A percentile compares a stretch with the other conserved stretches of the same genome.
Evolutionary conservation across 35 echinoderm and acorn worm genomes (phyloP).

Genomic region (Antedon bifida): DNA sequence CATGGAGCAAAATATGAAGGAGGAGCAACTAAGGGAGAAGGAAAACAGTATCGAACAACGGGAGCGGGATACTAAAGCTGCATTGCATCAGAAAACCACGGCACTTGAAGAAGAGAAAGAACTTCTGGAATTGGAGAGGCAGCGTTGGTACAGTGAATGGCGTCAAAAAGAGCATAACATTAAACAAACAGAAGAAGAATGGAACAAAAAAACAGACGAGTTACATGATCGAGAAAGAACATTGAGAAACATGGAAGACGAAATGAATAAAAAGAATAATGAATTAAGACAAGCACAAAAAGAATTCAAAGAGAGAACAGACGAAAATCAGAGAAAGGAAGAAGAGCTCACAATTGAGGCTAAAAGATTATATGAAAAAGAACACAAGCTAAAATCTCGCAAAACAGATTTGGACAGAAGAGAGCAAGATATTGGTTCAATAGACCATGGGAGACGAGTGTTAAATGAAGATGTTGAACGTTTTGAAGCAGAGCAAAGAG

Average conservation of each 20-base stretch:
- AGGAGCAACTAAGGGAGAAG: slow-evolving; percentile 15
- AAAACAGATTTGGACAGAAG: background rate
- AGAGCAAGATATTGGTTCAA: background rate
- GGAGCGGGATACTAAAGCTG: slow-evolving; percentile 1
- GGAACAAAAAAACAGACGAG: background rate
- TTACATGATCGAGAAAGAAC: background rate
- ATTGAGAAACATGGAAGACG: slow-evolving; percentile 1
- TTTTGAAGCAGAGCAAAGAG: background rate
- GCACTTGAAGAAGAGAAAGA: background rate
- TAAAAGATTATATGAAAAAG: background rate
- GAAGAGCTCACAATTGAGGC: background rate
- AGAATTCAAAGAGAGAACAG: background rate
- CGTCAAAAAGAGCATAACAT: background rate
- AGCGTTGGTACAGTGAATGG: background rate
- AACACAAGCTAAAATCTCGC: background rate
- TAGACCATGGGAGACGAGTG: background rate
- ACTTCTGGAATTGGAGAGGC: background rate
- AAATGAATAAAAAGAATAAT: background rate
- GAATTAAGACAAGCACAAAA: background rate
- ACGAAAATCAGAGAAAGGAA: slow-evolving; percentile 3
- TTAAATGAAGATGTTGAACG: background rate
- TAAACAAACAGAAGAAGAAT: background rate
- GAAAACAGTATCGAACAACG: background rate
- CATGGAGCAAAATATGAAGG: slow-evolving; percentile 1
- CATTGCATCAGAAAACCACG: background rate